Evolutionary conservation across 1,140 invertebrate species (phyloP).

Genomic region (Drosophila bocki): DNA sequence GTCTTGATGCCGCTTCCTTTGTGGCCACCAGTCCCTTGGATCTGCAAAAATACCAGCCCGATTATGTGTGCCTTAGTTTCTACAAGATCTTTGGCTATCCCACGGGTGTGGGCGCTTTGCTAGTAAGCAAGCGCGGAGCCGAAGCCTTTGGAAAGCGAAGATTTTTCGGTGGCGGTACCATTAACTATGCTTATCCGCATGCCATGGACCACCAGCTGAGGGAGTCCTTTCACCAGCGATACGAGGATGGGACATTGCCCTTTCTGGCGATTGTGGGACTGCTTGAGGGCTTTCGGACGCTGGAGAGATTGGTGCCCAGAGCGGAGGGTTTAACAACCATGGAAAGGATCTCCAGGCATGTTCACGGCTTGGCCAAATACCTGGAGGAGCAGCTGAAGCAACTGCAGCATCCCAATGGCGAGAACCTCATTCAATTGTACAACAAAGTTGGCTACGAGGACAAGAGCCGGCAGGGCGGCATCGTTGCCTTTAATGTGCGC

Average conservation of each 20-base stretch:
- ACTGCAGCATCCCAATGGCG: constrained; percentile 91
- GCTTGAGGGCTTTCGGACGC: constrained; percentile 91
- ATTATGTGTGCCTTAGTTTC: constrained; percentile 97
- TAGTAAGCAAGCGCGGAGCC: constrained; percentile 90
- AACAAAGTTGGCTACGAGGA: constrained; percentile 89
- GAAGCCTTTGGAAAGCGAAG: constrained; percentile 88
- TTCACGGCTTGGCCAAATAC: constrained; percentile 91
- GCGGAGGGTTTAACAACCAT: constrained; percentile 85
- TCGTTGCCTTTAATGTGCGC: constrained; percentile 95
- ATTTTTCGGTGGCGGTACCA: constrained; percentile 97
- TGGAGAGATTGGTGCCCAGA: constrained; percentile 87
- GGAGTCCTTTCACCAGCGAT: constrained; percentile 89
- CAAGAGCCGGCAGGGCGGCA: constrained; percentile 90
- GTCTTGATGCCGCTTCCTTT: constrained; percentile 95
- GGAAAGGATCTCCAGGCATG: constrained; percentile 89
- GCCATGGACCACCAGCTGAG: constrained; percentile 90
- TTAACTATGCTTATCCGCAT: constrained; percentile 91
- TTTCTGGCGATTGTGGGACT: constrained; percentile 94
- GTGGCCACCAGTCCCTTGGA: constrained; percentile 93
- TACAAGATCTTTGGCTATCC: constrained; percentile 99
- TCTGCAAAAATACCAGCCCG: constrained; percentile 90
- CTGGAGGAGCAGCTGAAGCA: constrained; percentile 88
- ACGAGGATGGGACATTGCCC: constrained; percentile 97
- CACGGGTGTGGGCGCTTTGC: constrained; percentile 95
- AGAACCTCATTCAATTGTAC: constrained; percentile 90